Evolutionary conservation across 1,140 invertebrate genomes (phyloP), one percentile per base, ranked within the genome.

Genomic region (Pseudomyrmex flavicornis): DNA sequence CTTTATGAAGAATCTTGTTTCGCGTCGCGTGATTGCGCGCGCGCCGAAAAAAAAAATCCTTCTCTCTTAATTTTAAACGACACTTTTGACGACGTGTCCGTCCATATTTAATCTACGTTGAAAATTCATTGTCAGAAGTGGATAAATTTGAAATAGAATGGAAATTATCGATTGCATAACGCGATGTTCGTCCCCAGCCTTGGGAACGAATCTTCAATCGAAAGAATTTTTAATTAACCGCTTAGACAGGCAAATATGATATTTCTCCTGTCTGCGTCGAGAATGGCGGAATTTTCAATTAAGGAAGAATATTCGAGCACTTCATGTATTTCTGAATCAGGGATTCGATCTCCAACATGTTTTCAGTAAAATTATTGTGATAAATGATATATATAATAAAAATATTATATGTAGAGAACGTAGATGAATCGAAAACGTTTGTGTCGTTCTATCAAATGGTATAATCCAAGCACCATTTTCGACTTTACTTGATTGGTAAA

Each of bases 161-260:
- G 8, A 61, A 72, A 15, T 80, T 72, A 80, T 80, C 76, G 76
- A 80, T 80, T 50, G 35, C 66, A 70, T 80, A 72, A 79, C 54
- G 65, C 35, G 0, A 35, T 35, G 5, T 35, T 9, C 13, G 22
- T 35, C 44, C 26, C 26, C 63, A 17, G 52, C 5, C 22, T 2
- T 13, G 35, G 54, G 15, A 2, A 35, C 15, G 22, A 17, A 44
- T 10, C 22, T 35, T 26, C 54, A 59, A 70, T 80, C 44, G 54
- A 72, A 80, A 72, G 76, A 80, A 80, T 80, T 80, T 80, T 80
- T 80, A 80, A 80, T 80, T 80, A 80, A 80, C 50, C 65, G 65
- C 66, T 80, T 80, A 80, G 76, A 59, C 54, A 59, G 66, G 46
- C 66, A 72, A 72, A 80, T 70, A 79, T 80, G 54, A 80, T 70